phyloP scores from a whole-genome alignment of 1,140 invertebrate species.

The Bombus affinis region DNA sequence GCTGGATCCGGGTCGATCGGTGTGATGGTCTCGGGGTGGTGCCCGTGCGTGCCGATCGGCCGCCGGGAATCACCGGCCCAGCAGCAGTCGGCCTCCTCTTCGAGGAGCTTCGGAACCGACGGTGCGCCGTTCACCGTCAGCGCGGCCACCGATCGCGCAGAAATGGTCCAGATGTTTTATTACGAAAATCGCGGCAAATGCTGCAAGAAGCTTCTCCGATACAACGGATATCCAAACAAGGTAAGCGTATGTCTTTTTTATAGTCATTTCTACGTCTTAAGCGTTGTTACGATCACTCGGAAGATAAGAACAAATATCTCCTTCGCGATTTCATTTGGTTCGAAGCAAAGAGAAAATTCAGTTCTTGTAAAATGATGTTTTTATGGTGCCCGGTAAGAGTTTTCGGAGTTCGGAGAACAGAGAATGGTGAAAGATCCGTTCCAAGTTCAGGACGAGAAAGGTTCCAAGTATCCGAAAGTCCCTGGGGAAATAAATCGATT shows the following conservation, averaged over 20 bases:
- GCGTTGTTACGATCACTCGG: not conserved
- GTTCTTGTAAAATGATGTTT: slow-evolving; percentile 25
- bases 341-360: not conserved
- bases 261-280: not conserved
- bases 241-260: slow-evolving; percentile 76
- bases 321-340: not conserved
- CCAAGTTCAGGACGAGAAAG: slow-evolving; percentile 36
- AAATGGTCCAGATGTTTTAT: slow-evolving; percentile 88
- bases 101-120: slow-evolving; percentile 67
- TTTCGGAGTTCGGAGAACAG: not conserved
- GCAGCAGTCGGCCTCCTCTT: slow-evolving; percentile 57
- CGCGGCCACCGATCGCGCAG: slow-evolving; percentile 76
- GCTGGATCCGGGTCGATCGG: slow-evolving; percentile 53
- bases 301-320: too few species aligned
- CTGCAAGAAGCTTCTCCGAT: slow-evolving; percentile 87
- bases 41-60: slow-evolving; percentile 80
- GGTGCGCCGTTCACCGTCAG: slow-evolving; percentile 77
- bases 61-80: slow-evolving; percentile 78
- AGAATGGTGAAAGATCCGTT: slow-evolving; percentile 4
- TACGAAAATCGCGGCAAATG: slow-evolving; percentile 89
- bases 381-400: not conserved
- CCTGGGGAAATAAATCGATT: slow-evolving; percentile 73
- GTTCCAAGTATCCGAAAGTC: slow-evolving; percentile 60
- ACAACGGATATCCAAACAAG: slow-evolving; percentile 89
- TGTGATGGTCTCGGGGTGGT: slow-evolving; percentile 83